Base-by-base conservation (phyloP, 2,113 vertebrate species). In the Paralichthys olivaceus region DNA sequence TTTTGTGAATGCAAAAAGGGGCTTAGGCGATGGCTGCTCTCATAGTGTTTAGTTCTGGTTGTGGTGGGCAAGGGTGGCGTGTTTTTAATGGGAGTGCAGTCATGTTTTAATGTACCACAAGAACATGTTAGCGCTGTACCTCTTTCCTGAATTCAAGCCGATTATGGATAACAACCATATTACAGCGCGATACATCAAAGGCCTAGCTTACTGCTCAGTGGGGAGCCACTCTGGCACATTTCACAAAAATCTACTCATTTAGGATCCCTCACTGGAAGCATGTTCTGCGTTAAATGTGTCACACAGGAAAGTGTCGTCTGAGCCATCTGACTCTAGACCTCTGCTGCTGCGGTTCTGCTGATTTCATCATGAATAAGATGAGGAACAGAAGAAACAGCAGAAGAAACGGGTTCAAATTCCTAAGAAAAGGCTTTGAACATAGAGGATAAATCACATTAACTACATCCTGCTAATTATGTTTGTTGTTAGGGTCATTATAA, bases 101-200 rank as follows among this genome's bases (percentile, higher is more conserved):
- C 82, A 15, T 49, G 74, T 92, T 91, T 90, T 82, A 85, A 93
- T 90, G 90, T 87, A 87, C 79, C 86, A 63, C 69, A 28, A 83
- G 89, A 80, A 92, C 93, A 94, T 95, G 94, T 94, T 96, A 94
- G 93, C 94, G 93, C 95, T 93, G 95, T 95, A 95, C 94, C 95
- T 96, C 95, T 96, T 96, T 97, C 94, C 95, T 96, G 96, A 94
- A 96, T 97, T 95, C 95, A 95, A 96, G 95, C 94, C 96, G 97
- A 96, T 99, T 98, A 97, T 96, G 96, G 95, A 95, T 96, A 97
- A 98, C 97, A 98, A 97, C 96, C 96, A 95, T 96, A 95, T 95
- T 96, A 97, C 96, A 93, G 93, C 91, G 85, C 93, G 93, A 95
- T 95, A 95, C 95, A 95, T 95, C 93, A 96, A 96, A 96, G 95